A percentile compares a stretch with the other conserved stretches of the same genome.
Conservation (phyloP, 1,140 invertebrate genomes). For the Calephelis virginiensis region DNA sequence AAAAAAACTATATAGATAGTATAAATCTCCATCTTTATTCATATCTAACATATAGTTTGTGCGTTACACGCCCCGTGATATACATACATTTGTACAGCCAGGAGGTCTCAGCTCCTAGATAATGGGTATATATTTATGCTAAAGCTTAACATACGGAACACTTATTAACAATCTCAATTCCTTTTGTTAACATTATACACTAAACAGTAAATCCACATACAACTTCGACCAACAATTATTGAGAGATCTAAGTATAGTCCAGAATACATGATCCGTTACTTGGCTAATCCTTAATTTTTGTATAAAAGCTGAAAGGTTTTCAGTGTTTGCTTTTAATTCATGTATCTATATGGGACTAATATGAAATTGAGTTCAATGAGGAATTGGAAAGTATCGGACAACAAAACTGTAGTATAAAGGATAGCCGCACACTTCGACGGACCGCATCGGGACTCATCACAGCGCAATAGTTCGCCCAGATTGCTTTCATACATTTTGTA, state of each 20-base stretch:
- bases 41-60: conserved; percentile 13
- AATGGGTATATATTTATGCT: not conserved
- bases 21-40: conserved; percentile 14
- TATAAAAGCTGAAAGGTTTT: no score
- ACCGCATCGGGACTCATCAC: no score
- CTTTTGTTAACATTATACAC: conserved; percentile 5
- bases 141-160: conserved; percentile 12
- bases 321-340: no score
- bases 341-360: no score
- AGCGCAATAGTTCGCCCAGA: no score
- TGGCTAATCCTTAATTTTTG: no score
- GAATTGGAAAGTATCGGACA: no score
- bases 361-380: no score
- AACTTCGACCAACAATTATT: not conserved
- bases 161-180: conserved; percentile 17
- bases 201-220: not conserved
- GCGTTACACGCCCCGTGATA: conserved; percentile 14
- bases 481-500: no score
- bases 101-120: not conserved
- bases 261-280: no score
- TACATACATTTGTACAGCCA: conserved; percentile 6
- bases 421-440: no score
- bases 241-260: not conserved
- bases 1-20: not conserved
- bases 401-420: no score